Percentiles rank a stretch among this genome's conserved stretches.
Evolutionary conservation across 2,888 invertebrate genomes (phyloP).

Genomic region (Oxyteleia sp.): DNA sequence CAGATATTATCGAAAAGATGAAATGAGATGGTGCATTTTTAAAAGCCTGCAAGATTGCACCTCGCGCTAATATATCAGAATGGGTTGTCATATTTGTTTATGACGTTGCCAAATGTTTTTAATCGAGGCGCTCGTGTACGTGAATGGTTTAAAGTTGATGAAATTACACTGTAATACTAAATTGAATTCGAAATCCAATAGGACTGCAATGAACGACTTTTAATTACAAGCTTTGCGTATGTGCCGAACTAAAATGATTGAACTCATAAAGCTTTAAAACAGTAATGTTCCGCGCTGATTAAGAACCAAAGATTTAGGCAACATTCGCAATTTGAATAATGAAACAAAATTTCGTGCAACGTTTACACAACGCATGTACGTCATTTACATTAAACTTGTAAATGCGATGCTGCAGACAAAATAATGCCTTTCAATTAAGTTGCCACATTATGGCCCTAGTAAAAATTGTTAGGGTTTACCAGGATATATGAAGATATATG

Average conservation of each 20-base stretch:
- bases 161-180: conserved; percentile 19
- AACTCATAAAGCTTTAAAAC: conserved; percentile 19
- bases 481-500: no score
- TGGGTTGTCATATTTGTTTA: conserved; percentile 3
- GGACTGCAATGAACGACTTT: conserved; percentile 17
- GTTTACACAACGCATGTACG: no score
- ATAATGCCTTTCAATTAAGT: no score
- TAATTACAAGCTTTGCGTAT: conserved; percentile 25
- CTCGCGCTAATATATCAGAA: no score
- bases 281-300: conserved; percentile 6
- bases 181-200: conserved; percentile 20
- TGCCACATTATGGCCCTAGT: no score
- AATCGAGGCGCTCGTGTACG: neutral
- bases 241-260: conserved; percentile 23
- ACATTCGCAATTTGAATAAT: neutral
- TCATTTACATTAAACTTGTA: no score
- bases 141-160: conserved; percentile 14
- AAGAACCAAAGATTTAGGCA: neutral
- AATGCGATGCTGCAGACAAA: no score
- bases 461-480: no score
- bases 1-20: no score
- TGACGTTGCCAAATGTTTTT: conserved; percentile 3
- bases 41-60: no score
- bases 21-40: no score
- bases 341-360: neutral